Base-by-base conservation (phyloP, 2,113 vertebrate genomes). In the Catharus fuscescens region DNA sequence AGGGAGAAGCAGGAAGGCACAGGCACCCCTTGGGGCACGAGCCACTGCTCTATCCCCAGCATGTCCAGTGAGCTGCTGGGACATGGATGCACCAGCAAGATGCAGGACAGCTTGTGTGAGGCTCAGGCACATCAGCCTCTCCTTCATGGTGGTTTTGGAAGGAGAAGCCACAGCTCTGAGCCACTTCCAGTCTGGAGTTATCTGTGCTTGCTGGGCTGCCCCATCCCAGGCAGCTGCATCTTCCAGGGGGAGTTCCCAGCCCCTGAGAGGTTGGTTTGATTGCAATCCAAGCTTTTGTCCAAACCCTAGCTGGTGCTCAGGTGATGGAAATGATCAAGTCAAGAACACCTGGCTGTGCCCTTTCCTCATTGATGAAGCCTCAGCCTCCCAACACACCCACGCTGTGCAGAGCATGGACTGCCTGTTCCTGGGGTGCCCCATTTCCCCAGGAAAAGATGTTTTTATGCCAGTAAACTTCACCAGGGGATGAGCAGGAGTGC, bases 31-130 rank as follows among this genome's bases (percentile, higher is more conserved):
- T 3, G 11, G 54, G 62, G 64, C n/a, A n/a, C n/a, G n/a, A n/a
- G n/a, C n/a, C n/a, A n/a, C n/a, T n/a, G n/a, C 67, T 4, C 1
- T 8, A 6, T 31, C 32, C 42, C 28, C 8, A 4, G 32, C 1
- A n/a, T n/a, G n/a, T n/a, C n/a, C n/a, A n/a, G n/a, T n/a, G 79
- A 90, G 52, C 32, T 57, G 48, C 34, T 20, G 72, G 20, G 38
- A 70, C 11, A 18, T 12, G 60, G 48, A 21, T 21, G 23, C 62
- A 24, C 0, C 2, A 10, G 19, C 5, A 14, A 79, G 56, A 38
- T 18, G 34, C 16, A 31, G 65, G 31, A 80, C 56, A 47, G 52
- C 66, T 74, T 7, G 5, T 0, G 0, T 10, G 8, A 67, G 42
- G 53, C 28, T 24, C 25, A 14, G 14, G 54, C 53, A 69, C 28